A percentile compares a stretch with the other conserved stretches of the same genome.
Evolutionary conservation across 2,888 invertebrate species (phyloP).

Genomic region (Proisotoma minuta): DNA sequence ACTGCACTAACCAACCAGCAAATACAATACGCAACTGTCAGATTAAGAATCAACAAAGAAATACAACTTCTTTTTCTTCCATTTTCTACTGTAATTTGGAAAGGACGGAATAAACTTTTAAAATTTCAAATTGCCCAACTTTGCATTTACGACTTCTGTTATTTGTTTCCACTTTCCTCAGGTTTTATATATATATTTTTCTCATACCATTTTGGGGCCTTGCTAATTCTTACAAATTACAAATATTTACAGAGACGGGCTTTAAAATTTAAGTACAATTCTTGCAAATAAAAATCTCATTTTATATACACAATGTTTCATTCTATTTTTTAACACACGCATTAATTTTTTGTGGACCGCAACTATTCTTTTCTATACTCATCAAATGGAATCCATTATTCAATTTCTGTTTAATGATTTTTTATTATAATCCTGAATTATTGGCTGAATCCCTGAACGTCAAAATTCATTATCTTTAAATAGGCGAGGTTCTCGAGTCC

Average conservation of each 20-base stretch:
- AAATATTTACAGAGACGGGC: no score
- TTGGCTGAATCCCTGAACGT: slow-evolving; percentile 11
- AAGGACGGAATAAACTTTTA: background rate
- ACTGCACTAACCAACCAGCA: background rate
- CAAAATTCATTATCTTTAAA: slow-evolving; percentile 17
- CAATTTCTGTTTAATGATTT: slow-evolving; percentile 13
- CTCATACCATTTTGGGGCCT: no score
- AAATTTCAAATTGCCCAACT: background rate
- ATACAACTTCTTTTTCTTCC: background rate
- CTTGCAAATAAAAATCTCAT: no score
- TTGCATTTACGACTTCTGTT: slow-evolving; percentile 1
- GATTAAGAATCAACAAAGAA: slow-evolving; percentile 9
- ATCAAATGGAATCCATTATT: slow-evolving; percentile 1
- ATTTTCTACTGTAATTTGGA: background rate
- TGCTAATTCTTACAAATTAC: no score
- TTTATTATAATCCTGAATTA: slow-evolving; percentile 11
- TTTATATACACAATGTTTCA: no score
- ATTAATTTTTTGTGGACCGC: no score
- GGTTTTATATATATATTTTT: no score
- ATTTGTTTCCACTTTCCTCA: no score
- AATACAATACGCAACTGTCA: slow-evolving; percentile 1
- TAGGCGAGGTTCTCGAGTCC: background rate
- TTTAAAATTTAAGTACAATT: no score
- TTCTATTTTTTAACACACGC: no score
- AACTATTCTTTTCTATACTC: background rate